Conservation (phyloP, 2,888 invertebrate genomes). For the Pteria penguin region DNA sequence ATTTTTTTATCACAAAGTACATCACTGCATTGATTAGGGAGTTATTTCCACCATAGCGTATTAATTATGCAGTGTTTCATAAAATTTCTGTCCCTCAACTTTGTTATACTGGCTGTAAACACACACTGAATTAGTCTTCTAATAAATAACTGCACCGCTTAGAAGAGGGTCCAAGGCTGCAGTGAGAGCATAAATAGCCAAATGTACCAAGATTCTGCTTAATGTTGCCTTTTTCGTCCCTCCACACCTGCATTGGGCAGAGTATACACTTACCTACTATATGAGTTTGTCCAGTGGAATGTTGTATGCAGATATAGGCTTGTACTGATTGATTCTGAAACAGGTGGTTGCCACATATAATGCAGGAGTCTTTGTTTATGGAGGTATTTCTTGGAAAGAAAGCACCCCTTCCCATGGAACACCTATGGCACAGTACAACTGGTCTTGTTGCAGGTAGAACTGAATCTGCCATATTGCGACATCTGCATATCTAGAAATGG, state of each 20-base stretch:
- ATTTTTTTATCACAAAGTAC: no score
- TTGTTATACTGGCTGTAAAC: no score
- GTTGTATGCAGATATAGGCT: slow-evolving; percentile 23
- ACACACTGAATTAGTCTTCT: no score
- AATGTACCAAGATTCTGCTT: slow-evolving; percentile 8
- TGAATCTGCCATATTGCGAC: slow-evolving; percentile 28
- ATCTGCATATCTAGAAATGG: slow-evolving; percentile 28
- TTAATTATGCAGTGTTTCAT: no score
- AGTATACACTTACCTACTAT: slow-evolving; percentile 20
- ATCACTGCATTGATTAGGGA: no score
- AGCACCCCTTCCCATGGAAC: slow-evolving; percentile 12
- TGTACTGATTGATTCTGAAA: neutral
- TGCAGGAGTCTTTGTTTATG: slow-evolving; percentile 26
- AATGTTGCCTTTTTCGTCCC: slow-evolving; percentile 24
- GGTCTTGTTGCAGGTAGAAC: slow-evolving; percentile 8
- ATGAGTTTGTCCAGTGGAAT: slow-evolving; percentile 25
- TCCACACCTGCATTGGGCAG: slow-evolving; percentile 11
- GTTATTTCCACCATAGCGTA: no score
- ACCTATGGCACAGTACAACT: slow-evolving; percentile 27
- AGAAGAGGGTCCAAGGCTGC: slow-evolving; percentile 54
- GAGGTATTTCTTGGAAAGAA: neutral
- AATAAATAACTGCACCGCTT: slow-evolving; percentile 52
- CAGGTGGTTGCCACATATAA: slow-evolving; percentile 35
- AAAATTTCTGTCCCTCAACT: no score
- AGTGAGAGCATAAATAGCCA: slow-evolving; percentile 50